Conservation (phyloP, 1,140 invertebrate species). For the Trichonephila inaurata region DNA sequence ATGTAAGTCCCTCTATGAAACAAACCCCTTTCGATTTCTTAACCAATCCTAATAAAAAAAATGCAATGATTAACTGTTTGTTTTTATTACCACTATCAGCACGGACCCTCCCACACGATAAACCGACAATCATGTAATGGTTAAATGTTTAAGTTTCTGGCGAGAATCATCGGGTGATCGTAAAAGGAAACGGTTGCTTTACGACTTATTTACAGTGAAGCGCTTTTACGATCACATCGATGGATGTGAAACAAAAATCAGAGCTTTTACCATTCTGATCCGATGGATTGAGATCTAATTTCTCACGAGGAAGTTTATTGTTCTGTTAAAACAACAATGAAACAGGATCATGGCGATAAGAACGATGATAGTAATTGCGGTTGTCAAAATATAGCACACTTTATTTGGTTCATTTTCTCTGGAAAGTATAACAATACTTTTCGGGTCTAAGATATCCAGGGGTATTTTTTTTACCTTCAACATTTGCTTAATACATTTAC, state of each 20-base stretch:
- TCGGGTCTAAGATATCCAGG: background rate
- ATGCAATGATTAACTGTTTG: too few species aligned
- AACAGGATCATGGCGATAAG: background rate
- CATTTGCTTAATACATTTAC: too few species aligned
- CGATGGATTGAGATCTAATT: slow-evolving; percentile 11
- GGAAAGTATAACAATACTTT: background rate
- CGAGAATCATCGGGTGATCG: background rate
- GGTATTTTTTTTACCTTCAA: background rate
- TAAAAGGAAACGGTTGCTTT: slow-evolving; percentile 2
- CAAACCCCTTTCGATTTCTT: too few species aligned
- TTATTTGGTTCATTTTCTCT: background rate
- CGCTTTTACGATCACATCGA: background rate
- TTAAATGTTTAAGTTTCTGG: slow-evolving; percentile 1
- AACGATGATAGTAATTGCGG: background rate
- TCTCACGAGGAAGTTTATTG: background rate
- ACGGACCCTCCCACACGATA: too few species aligned
- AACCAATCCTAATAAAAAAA: too few species aligned
- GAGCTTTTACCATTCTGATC: background rate
- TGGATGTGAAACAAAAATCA: background rate
- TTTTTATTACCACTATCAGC: too few species aligned
- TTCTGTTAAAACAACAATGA: slow-evolving; percentile 7
- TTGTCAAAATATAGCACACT: background rate
- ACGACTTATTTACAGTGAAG: slow-evolving; percentile 29
- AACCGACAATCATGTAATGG: background rate
- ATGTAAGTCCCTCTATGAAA: too few species aligned